Evolutionary conservation across 2,113 vertebrate species (phyloP).

Genomic region (Dromaius novaehollandiae): DNA sequence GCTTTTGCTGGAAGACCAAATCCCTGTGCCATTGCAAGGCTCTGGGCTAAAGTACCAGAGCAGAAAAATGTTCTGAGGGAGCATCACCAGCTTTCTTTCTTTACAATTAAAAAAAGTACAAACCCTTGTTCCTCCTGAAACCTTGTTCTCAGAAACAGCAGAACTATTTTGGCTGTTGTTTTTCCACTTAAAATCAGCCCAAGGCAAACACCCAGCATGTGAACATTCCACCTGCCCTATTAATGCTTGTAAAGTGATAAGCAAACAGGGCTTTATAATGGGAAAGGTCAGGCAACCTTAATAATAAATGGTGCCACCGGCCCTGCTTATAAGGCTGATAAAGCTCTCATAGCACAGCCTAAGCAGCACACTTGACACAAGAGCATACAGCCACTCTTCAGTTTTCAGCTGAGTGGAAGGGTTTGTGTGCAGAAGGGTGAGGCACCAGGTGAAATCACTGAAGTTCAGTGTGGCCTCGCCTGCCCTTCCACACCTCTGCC

Average conservation of each 20-base stretch:
- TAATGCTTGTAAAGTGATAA: neutral
- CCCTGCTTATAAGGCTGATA: neutral
- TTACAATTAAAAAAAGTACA: neutral
- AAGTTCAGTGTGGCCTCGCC: rapidly evolving
- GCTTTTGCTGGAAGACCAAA: neutral
- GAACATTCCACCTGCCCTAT: neutral
- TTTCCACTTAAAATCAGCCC: neutral
- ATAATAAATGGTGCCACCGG: neutral
- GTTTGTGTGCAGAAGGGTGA: neutral
- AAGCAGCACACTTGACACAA: rapidly evolving
- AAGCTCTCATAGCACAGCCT: neutral
- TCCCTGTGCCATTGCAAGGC: neutral
- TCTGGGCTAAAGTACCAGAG: neutral
- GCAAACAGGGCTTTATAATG: too few species aligned
- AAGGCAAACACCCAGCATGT: neutral
- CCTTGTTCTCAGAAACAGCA: neutral
- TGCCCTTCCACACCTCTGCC: neutral
- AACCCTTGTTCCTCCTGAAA: neutral
- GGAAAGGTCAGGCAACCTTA: neutral
- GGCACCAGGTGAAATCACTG: neutral
- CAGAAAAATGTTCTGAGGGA: neutral
- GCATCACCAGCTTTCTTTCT: neutral
- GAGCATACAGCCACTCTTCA: rapidly evolving
- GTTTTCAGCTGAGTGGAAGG: rapidly evolving
- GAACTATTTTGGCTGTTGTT: neutral